Base-by-base conservation (phyloP, 1,140 invertebrate genomes). In the Drosophila gunungcola region DNA sequence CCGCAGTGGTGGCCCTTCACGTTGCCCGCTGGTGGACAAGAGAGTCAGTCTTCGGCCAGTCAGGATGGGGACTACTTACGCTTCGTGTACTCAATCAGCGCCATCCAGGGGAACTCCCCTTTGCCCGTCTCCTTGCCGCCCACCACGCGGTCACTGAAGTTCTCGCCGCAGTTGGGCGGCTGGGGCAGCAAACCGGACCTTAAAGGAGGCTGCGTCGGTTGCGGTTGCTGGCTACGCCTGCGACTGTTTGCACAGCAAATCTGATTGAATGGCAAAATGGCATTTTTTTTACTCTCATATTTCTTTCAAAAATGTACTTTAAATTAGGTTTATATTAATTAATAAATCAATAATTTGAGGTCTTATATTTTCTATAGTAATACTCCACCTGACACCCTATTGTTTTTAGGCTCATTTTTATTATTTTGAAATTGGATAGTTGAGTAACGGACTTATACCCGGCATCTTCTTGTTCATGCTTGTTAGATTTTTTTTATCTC, bases 41-140 rank as follows among this genome's bases (percentile, higher is more conserved):
- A 11, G 25, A 4, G 36, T 36, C 6, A 42, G 16, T 34, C 7
- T 16, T 25, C 3, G 9, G 25, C 21, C n/a, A 11, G 5, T 7
- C 1, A 16, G 5, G 9, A 21, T 13, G 1, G 12, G 3, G 27
- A 16, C 46, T 7, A 68, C 80, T 77, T 58, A 92, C 91, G 76
- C 48, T 89, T 92, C 2, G 80, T 90, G 53, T 92, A 92, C 41
- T 90, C 89, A 29, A 96, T 73, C 0, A 95, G 90, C 0, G 93
- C 94, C 94, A 96, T 94, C 95, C 95, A 96, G 0, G 95, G 95
- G 78, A 94, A 96, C 75, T 96, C 95, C 48, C 94, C 94, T 7
- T 95, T 90, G 0, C 93, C 93, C 0, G 95, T 94, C 5, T 91
- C 83, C 52, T 94, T 91, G 2, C 95, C 95, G 12, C 95, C 95